These are phyloP conservation scores for Asbolus verrucosus DNA, from an alignment of 1,140 invertebrate species.

Conservation along the genomic window DNA sequence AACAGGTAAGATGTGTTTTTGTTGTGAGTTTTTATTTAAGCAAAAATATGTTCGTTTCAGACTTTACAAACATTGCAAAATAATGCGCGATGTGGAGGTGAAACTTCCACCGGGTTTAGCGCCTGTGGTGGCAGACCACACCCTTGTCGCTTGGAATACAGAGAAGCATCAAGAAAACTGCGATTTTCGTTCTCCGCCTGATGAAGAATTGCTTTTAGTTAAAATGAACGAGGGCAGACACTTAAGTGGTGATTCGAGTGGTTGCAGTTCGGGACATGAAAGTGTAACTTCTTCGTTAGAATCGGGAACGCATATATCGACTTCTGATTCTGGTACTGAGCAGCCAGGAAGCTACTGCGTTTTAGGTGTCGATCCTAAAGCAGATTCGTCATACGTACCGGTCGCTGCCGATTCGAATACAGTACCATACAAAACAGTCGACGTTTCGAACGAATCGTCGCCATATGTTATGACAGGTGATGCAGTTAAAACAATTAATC, in stretches of 20 bases:
- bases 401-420: slow-evolving; percentile 3
- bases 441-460: slow-evolving; percentile 34
- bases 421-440: neutral
- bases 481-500: slow-evolving; percentile 45
- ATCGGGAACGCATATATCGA: slow-evolving; percentile 68
- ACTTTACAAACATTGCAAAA: slow-evolving; percentile 66
- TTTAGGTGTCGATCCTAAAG: slow-evolving; percentile 10
- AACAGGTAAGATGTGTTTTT: slow-evolving; percentile 63
- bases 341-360: slow-evolving; percentile 49
- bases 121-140: slow-evolving; percentile 42
- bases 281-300: slow-evolving; percentile 71
- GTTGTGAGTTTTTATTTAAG: slow-evolving; percentile 13
- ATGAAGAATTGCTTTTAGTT: slow-evolving; percentile 62
- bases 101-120: slow-evolving; percentile 71
- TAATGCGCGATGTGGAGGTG: slow-evolving; percentile 69
- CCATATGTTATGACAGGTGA: slow-evolving; percentile 50
- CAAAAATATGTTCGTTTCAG: slow-evolving; percentile 58
- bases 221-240: slow-evolving; percentile 65
- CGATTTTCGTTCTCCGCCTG: slow-evolving; percentile 47
- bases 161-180: slow-evolving; percentile 49
- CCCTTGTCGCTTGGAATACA: slow-evolving; percentile 45
- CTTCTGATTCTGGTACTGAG: slow-evolving; percentile 60
- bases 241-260: slow-evolving; percentile 69
- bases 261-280: slow-evolving; percentile 71
- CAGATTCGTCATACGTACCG: slow-evolving; percentile 25